Percentiles rank a stretch among this genome's conserved stretches.
Evolutionary conservation across 2,888 invertebrate genomes (phyloP).

Genomic region (Apamea epomidion): DNA sequence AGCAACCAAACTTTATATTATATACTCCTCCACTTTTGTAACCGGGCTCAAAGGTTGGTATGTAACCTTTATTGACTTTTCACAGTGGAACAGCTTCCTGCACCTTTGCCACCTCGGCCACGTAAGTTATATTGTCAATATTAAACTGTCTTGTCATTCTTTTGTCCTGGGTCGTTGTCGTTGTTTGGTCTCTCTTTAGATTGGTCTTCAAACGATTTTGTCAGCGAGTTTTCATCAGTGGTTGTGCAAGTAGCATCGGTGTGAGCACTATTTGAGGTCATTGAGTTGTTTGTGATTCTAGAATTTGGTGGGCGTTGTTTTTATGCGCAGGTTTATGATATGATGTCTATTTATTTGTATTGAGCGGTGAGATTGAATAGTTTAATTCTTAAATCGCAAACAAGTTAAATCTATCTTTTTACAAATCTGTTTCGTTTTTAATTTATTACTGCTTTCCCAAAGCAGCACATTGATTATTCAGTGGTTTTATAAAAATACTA

Average conservation of each 20-base stretch:
- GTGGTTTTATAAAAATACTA: not conserved
- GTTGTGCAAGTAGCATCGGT: not conserved
- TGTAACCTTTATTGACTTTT: conserved; percentile 38
- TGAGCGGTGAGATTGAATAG: not conserved
- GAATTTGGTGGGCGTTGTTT: not conserved
- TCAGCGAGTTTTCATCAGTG: not conserved
- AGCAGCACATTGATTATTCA: not conserved
- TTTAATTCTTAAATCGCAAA: not conserved
- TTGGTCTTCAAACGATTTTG: not conserved
- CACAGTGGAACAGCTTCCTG: conserved; percentile 45
- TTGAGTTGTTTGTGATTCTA: not conserved
- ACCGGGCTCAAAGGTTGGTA: not conserved
- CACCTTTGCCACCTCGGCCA: conserved; percentile 43
- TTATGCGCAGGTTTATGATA: not conserved
- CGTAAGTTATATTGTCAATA: conserved; percentile 43
- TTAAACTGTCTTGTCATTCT: conserved; percentile 1
- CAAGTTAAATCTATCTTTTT: not conserved
- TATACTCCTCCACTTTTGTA: not conserved
- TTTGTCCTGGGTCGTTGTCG: not conserved
- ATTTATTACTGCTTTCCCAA: conserved; percentile 8
- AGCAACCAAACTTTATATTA: conserved; percentile 6
- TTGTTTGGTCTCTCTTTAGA: conserved; percentile 1
- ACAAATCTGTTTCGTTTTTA: not conserved
- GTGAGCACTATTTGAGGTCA: not conserved
- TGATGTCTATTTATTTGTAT: not conserved